These are phyloP conservation scores for Orthosia incerta DNA, from an alignment of 2,888 invertebrate genomes.

Conservation along the genomic window DNA sequence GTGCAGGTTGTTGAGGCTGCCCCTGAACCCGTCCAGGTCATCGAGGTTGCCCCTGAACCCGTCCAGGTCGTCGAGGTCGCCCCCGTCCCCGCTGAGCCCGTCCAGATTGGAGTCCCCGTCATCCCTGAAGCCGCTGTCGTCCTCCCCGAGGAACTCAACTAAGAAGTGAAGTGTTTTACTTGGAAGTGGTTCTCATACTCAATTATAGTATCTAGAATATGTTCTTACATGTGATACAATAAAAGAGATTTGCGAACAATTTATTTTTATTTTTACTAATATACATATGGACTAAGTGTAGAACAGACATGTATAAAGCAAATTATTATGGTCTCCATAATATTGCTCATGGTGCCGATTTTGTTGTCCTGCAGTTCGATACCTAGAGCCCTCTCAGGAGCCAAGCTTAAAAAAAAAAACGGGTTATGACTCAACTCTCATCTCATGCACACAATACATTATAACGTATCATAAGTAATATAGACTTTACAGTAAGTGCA, in stretches of 20 bases:
- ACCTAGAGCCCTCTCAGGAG: too few species aligned
- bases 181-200: constrained; percentile 14
- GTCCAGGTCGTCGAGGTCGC: background rate
- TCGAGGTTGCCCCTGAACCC: constrained; percentile 29
- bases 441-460: too few species aligned
- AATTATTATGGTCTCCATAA: too few species aligned
- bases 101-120: constrained; percentile 68
- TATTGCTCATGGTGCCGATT: background rate
- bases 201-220: constrained; percentile 30
- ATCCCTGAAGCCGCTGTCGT: constrained; percentile 71
- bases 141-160: constrained; percentile 76
- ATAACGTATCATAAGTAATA: too few species aligned
- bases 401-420: too few species aligned
- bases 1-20: constrained; percentile 23
- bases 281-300: too few species aligned
- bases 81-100: constrained; percentile 66
- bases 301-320: too few species aligned
- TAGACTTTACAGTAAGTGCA: too few species aligned
- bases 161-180: constrained; percentile 43
- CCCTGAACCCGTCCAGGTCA: constrained; percentile 25
- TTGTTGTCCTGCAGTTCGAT: too few species aligned
- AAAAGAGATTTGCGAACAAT: constrained; percentile 30
- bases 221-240: constrained; percentile 43
- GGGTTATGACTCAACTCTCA: too few species aligned
- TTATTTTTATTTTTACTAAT: background rate